Conservation (phyloP, 2,797 vertebrate genomes). For the Buphagus erythrorhynchus region DNA sequence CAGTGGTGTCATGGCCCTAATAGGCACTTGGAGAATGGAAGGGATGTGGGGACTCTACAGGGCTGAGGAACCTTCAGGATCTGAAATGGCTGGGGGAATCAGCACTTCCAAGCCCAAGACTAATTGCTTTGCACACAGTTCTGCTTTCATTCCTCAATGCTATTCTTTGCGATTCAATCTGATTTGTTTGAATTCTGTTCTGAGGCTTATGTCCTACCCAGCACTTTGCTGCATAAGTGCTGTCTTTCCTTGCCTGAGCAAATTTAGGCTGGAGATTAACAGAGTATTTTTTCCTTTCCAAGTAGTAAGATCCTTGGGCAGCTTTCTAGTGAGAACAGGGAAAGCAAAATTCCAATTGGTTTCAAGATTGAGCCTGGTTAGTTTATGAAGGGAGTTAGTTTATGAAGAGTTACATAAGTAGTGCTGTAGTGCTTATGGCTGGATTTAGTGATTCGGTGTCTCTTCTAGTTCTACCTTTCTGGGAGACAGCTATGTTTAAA, state of each 20-base stretch:
- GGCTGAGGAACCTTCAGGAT: neutral
- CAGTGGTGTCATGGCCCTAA: neutral
- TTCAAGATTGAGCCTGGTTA: neutral
- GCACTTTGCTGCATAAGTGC: neutral
- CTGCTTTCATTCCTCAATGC: neutral
- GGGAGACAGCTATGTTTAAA: neutral
- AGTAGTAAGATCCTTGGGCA: neutral
- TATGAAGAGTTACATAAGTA: neutral
- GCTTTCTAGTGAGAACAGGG: neutral
- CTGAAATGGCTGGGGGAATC: neutral
- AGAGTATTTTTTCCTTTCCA: constrained; percentile 31
- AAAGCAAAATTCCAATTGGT: neutral
- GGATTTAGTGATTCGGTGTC: neutral
- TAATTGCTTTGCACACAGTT: constrained; percentile 22
- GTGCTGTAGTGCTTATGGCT: neutral
- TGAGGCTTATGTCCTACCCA: neutral
- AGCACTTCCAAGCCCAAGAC: neutral
- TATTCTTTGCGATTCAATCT: neutral
- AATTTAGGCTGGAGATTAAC: neutral
- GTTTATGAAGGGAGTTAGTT: neutral
- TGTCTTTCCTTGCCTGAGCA: constrained; percentile 2
- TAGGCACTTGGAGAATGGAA: neutral
- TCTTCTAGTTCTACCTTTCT: neutral
- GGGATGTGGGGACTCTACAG: neutral
- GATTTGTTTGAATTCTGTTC: constrained; percentile 20